Evolutionary conservation across 2,888 invertebrate genomes (phyloP), one percentile per base, ranked within the genome.

Genomic region (Idaea aversata): DNA sequence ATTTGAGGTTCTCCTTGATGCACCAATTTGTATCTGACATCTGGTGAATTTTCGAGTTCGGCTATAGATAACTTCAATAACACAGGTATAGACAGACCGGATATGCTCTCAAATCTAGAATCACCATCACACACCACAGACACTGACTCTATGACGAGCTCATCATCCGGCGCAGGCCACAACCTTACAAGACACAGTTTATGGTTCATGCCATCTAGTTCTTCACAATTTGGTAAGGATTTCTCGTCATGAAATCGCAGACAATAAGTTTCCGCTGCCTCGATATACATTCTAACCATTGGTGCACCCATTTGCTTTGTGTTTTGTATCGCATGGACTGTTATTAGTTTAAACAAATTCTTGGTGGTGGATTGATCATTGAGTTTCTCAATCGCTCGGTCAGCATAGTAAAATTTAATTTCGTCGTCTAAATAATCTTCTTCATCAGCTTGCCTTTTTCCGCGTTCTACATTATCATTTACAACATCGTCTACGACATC

Each of bases 371-470:
- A 71, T 35, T 75, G 75, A 15, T 81, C 76, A 69, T 90, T 90
- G 6, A 88, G 66, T 65, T 83, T 68, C 63, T 83, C 74, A 15
- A 88, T 61, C 65, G 85, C 87, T 57, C 81, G 80, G 62, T 88
- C 86, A 15, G 85, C 88, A 47, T 90, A 90, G 58, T 86, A 85
- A 69, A 81, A 84, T 64, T 74, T 81, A 16, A 78, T 73, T 35
- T 89, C 89, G 65, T 90, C 89, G 66, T 90, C 89, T 47, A 88
- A 63, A 60, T 87, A 84, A 38, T 86, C 85, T 10, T 84, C 81
- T 5, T 72, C 65, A 47, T 61, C 72, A 57, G 70, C 64, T 69
- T 87, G 78, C 68, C 87, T 83, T 81, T 65, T 71, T 61, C 72
- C 80, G 72, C 66, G 69, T 15, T 25, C 34, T 57, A 65, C 67